These are phyloP conservation scores for Oreochromis aureus DNA, from an alignment of 2,113 vertebrate genomes.

Conservation along the genomic window DNA sequence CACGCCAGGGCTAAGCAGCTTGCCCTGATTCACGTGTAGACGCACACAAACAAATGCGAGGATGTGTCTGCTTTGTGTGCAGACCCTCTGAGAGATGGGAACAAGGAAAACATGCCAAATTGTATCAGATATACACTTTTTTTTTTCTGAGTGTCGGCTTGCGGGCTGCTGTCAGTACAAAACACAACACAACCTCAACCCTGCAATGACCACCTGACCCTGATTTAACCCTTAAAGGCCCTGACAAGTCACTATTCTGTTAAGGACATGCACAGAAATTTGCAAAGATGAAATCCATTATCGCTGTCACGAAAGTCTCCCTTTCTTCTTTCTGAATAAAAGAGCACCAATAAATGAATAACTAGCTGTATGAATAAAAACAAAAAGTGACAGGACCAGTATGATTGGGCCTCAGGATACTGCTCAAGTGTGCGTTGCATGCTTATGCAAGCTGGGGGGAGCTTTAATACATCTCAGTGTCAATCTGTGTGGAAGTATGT, in stretches of 20 bases:
- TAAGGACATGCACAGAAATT: neutral
- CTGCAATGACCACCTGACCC: neutral
- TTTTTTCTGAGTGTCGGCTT: neutral
- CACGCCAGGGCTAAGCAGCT: conserved; percentile 24
- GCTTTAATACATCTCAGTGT: neutral
- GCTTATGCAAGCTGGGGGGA: neutral
- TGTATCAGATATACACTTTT: neutral
- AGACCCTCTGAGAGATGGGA: neutral
- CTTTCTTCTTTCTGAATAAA: conserved; percentile 30
- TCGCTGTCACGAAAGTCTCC: neutral
- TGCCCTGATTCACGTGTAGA: neutral
- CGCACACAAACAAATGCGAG: neutral
- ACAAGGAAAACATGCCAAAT: conserved; percentile 8
- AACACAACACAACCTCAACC: neutral
- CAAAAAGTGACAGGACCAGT: conserved; percentile 21
- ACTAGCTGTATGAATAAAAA: conserved; percentile 51
- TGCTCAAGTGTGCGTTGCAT: neutral
- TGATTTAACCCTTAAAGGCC: neutral
- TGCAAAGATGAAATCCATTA: neutral
- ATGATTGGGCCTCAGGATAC: conserved; percentile 15
- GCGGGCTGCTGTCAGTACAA: neutral
- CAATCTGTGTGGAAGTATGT: neutral
- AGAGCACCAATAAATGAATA: conserved; percentile 52
- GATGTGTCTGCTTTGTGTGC: neutral
- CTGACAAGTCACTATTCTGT: neutral